Evolutionary conservation across 2,888 invertebrate species (phyloP), one percentile per base, ranked within the genome.

Genomic region (Sialis lutaria): DNA sequence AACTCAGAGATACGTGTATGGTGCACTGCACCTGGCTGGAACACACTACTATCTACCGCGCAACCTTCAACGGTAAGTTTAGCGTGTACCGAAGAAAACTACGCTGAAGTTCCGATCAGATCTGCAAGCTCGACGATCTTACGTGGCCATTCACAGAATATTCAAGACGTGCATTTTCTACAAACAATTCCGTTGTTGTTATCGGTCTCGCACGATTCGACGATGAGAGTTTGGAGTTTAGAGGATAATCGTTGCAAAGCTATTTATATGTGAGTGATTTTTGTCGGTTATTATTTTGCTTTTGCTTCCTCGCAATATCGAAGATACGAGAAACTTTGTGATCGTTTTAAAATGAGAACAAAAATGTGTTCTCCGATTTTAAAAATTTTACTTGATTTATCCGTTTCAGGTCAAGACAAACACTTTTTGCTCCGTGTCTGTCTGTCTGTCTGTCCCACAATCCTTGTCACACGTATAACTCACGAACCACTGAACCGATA

Each of bases 1-100:
- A 77, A 80, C 57, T 78, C 82, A 0, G 74, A 74, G 56, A 73
- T 86, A 49, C 69, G 78, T 53, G 58, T 85, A 13, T 84, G 80
- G 78, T 75, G 74, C 12, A 44, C 12, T 34, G 13, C 10, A 3
- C 22, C 22, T 22, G 22, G 22, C 22, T 22, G 22, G 22, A n/a
- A 37, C 12, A 37, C n/a, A 4, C 6, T 10, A 7, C 34, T 33
- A 12, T 12, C 35, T 12, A 6, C 44, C 5, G 10, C 12, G 2
- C 33, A 34, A 10, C 33, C 22, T 9, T 12, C n/a, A 5, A 10
- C 12, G 6, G 12, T 44, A n/a, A 8, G 8, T 12, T 35, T 44
- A 33, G 44, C 44, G 4, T 44, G 44, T 33, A 33, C 44, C 10
- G 41, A 41, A 10, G 37, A 45, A 2, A 30, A 22, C n/a, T 13